Percentiles rank a stretch among this genome's conserved stretches.
Evolutionary conservation across 2,888 invertebrate genomes (phyloP).

Genomic region (Microplitis manilae): DNA sequence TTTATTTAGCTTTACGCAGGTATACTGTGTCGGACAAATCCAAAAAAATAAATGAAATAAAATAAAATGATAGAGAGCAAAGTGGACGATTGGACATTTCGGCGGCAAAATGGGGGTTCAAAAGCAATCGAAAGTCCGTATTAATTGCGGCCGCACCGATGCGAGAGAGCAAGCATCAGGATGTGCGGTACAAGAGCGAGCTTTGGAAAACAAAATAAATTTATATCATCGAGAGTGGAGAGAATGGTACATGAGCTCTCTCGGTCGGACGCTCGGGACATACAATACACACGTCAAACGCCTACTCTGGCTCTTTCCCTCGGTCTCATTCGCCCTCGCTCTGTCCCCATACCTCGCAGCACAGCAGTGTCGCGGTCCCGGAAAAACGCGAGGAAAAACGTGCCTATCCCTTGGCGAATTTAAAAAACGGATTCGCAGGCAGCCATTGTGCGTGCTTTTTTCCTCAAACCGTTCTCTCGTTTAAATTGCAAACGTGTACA

Average conservation of each 20-base stretch:
- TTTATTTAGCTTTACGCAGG: not conserved
- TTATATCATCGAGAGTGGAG: conserved; percentile 61
- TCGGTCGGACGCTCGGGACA: conserved; percentile 35
- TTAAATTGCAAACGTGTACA: conserved; percentile 63
- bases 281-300: conserved; percentile 20
- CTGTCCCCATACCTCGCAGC: not conserved
- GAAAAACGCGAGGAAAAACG: conserved; percentile 17
- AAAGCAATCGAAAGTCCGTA: conserved; percentile 37
- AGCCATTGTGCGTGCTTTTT: conserved; percentile 50
- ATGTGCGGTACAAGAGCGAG: conserved; percentile 65
- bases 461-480: conserved; percentile 49
- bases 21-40: not conserved
- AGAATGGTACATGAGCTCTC: conserved; percentile 39
- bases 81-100: not conserved
- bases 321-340: too few species aligned
- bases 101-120: not conserved
- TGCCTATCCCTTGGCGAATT: conserved; percentile 44
- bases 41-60: conserved; percentile 1
- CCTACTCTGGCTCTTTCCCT: conserved; percentile 14
- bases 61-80: not conserved
- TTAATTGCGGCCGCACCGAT: conserved; percentile 50
- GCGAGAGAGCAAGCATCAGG: conserved; percentile 49
- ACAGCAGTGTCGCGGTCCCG: conserved; percentile 34
- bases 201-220: conserved; percentile 67
- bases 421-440: conserved; percentile 47